Evolutionary conservation across 2,113 vertebrate genomes (phyloP), one percentile per base, ranked within the genome.

Genomic region (Nycticryphes semicollaris): DNA sequence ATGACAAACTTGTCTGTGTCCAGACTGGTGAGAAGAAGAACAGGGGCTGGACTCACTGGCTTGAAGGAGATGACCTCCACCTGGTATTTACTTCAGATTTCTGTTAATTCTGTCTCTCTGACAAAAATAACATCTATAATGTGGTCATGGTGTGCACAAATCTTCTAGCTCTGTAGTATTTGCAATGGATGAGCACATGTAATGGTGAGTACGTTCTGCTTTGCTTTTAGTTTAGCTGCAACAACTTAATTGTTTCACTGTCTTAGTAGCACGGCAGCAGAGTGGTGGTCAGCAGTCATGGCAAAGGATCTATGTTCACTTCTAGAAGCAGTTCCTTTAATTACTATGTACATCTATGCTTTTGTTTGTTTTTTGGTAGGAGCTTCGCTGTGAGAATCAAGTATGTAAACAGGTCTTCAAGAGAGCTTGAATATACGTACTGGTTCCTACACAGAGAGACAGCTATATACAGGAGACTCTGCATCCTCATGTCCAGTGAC

Each of bases 31-130:
- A 99, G 59, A 99, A 99, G 97, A 98, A 97, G 73, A 98, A 98
- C 93, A 92, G 99, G 78, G 98, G 99, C 15, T 99, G 99, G 99
- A 98, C 94, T 56, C 99, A 99, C 47, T 99, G 99, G 99, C 97
- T 99, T 14, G 95, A 99, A 84, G 99, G 98, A 78, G 98, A 98
- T 33, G 87, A 98, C 48, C 98, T 99, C 43, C 96, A 99, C 70
- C 94, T 99, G 98, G 99, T 99, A 98, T 30, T 86, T 54, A 47
- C 10, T 86, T 74, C 59, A 63, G 14, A 78, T 81, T 90, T 80
- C 50, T 73, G 48, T 33, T 74, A 21, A 35, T 70, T 92, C 4
- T 84, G 37, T 47, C 41, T 84, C 25, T 78, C 3, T 23, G 53
- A 59, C 4, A 37, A 62, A 95, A 94, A 30, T 35, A 30, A n/a